Percentiles rank a stretch among this genome's conserved stretches.
Conservation (phyloP, 2,113 vertebrate species). For the Cottus gobio region DNA sequence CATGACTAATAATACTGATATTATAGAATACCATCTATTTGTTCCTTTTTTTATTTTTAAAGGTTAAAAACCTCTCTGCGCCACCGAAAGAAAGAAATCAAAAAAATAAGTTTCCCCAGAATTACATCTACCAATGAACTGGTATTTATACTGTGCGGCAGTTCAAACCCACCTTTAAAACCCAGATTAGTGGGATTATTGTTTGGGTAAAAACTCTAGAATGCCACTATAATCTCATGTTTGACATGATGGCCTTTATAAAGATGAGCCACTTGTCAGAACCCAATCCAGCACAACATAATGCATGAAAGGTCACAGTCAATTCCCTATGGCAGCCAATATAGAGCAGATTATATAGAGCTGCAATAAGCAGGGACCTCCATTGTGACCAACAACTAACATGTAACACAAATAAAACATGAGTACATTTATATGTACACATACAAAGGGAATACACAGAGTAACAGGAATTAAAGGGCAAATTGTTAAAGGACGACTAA, state of each 20-base stretch:
- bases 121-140: not conserved
- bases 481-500: no score
- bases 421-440: not conserved
- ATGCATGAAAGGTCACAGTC: not conserved
- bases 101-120: not conserved
- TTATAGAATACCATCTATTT: not conserved
- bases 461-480: no score
- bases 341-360: not conserved
- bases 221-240: constrained; percentile 1
- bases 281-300: not conserved
- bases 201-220: constrained; percentile 8
- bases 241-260: not conserved
- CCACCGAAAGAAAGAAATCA: not conserved
- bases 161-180: constrained; percentile 10
- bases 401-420: not conserved
- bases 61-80: not conserved
- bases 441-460: no score
- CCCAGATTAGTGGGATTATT: not conserved
- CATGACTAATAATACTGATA: not conserved
- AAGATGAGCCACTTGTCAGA: not conserved
- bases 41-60: no score
- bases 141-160: not conserved
- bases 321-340: not conserved
- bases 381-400: not conserved
- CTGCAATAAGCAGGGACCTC: not conserved